Conservation (phyloP, 2,888 invertebrate genomes). For the Lysandra bellargus region DNA sequence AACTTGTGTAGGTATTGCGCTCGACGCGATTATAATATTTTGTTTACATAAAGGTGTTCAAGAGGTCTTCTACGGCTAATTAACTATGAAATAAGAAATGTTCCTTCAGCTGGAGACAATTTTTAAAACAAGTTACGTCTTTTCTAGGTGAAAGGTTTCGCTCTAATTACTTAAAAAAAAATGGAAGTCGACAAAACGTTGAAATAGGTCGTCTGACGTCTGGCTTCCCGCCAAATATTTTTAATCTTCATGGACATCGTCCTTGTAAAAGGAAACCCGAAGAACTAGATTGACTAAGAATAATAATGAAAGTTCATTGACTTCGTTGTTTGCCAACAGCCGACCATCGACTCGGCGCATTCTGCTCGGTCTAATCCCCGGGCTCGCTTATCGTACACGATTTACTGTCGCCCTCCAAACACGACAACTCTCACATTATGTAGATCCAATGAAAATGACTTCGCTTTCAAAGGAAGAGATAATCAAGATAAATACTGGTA, state of each 20-base stretch:
- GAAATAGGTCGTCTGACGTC: background rate
- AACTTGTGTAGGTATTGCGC: background rate
- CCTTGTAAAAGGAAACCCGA: constrained; percentile 22
- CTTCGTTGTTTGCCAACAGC: constrained; percentile 14
- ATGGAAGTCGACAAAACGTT: background rate
- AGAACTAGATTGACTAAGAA: constrained; percentile 10
- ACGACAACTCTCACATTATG: background rate
- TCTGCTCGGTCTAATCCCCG: background rate
- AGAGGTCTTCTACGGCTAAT: background rate
- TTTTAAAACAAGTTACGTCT: background rate
- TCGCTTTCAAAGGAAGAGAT: background rate
- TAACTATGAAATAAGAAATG: background rate
- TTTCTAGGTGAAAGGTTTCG: background rate
- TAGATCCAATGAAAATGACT: background rate
- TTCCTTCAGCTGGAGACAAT: background rate
- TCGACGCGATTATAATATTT: background rate
- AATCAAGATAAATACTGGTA: background rate
- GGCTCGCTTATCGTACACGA: constrained; percentile 14
- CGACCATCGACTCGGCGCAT: background rate
- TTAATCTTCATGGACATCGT: constrained; percentile 24
- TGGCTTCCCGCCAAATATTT: constrained; percentile 19
- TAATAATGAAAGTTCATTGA: constrained; percentile 18
- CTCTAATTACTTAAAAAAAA: background rate
- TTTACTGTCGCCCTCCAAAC: background rate
- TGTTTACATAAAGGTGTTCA: background rate